Conservation (phyloP, 2,113 vertebrate genomes). For the Pelodiscus sinensis region DNA sequence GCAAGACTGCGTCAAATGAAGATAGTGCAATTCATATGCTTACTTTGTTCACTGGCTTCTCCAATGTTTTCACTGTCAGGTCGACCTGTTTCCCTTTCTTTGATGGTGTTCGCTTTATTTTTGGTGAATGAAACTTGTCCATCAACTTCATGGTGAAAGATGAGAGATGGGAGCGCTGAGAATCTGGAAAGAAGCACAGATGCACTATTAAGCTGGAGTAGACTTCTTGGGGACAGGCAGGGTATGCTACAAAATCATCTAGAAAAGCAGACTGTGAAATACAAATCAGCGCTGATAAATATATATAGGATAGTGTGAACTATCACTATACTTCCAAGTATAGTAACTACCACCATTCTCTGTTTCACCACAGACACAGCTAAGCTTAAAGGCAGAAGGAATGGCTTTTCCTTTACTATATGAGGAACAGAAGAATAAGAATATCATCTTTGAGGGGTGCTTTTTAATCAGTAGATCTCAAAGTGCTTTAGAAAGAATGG, state of each 20-base stretch:
- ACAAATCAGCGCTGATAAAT: neutral
- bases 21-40: constrained; percentile 13
- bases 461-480: constrained; percentile 20
- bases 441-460: neutral
- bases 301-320: neutral
- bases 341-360: constrained; percentile 11
- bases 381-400: neutral
- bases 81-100: constrained; percentile 95
- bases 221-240: neutral
- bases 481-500: constrained; percentile 44
- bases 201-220: neutral
- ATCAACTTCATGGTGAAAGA: constrained; percentile 99
- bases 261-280: neutral
- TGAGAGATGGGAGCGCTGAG: constrained; percentile 95
- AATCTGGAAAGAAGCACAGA: constrained; percentile 83
- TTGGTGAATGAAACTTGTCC: constrained; percentile 98
- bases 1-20: neutral
- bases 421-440: neutral
- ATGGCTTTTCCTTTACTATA: neutral
- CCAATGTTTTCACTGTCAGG: constrained; percentile 85
- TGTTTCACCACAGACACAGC: neutral
- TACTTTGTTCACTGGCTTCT: constrained; percentile 95
- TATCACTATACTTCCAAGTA: constrained; percentile 2
- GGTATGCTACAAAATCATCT: neutral
- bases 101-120: constrained; percentile 96